phyloP scores from a whole-genome alignment of 2,888 invertebrate genomes.

The Thalpophila matura region DNA sequence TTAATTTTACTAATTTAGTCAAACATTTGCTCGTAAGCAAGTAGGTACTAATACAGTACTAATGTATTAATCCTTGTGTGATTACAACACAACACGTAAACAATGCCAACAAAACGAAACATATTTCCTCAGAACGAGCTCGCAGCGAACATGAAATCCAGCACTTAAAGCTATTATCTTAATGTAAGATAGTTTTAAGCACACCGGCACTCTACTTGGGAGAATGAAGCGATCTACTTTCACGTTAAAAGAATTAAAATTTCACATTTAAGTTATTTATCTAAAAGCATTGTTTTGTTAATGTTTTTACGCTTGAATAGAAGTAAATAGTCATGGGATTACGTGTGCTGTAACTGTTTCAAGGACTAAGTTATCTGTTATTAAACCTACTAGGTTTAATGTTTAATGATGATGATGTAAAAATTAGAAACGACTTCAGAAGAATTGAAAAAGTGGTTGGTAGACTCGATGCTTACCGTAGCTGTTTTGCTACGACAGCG shows the following conservation, averaged over 20 bases:
- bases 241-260: slow-evolving; percentile 49
- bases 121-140: slow-evolving; percentile 18
- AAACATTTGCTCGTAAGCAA: too few species aligned
- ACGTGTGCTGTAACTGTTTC: background rate
- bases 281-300: slow-evolving; percentile 6
- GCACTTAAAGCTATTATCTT: slow-evolving; percentile 55
- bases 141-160: slow-evolving; percentile 43
- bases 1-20: too few species aligned
- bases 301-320: too few species aligned
- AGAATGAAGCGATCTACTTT: slow-evolving; percentile 25
- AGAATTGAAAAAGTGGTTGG: background rate
- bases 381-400: too few species aligned
- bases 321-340: background rate
- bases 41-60: too few species aligned
- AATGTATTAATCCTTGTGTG: too few species aligned
- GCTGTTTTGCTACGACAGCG: slow-evolving; percentile 23
- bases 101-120: slow-evolving; percentile 11
- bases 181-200: slow-evolving; percentile 48
- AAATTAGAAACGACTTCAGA: too few species aligned
- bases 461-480: background rate
- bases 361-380: too few species aligned
- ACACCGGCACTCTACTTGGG: slow-evolving; percentile 13
- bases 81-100: background rate
- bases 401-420: too few species aligned
- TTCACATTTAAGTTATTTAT: background rate